Conservation (phyloP, 2,888 invertebrate genomes). For the Muscina levida region DNA sequence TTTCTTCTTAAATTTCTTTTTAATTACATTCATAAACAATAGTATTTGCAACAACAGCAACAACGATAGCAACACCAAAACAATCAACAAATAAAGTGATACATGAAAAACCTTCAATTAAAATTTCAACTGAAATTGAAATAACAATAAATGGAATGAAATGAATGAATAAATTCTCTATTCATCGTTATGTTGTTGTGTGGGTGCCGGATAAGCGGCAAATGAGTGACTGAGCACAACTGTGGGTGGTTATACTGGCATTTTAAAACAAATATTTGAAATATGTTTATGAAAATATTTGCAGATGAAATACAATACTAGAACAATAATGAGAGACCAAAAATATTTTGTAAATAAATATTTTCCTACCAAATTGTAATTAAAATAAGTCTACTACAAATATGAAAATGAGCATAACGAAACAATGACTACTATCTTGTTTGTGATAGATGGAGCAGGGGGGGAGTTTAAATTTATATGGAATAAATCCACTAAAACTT, state of each 20-base stretch:
- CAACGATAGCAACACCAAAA: neutral
- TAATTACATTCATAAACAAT: conserved; percentile 2
- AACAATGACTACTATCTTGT: too few relatives aligned
- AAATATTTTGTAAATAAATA: conserved; percentile 1
- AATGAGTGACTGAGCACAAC: too few relatives aligned
- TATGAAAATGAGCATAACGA: too few relatives aligned
- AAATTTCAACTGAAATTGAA: neutral
- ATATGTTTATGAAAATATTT: neutral
- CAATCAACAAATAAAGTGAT: neutral
- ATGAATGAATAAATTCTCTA: neutral
- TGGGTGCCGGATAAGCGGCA: neutral
- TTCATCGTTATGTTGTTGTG: neutral
- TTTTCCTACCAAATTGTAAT: neutral
- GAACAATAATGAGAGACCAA: neutral
- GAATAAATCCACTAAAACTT: too few relatives aligned
- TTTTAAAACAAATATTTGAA: conserved; percentile 1
- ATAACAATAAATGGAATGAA: neutral
- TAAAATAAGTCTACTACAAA: neutral
- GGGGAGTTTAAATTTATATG: too few relatives aligned
- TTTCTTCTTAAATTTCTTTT: neutral
- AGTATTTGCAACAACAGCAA: too few relatives aligned
- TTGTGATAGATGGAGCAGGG: too few relatives aligned
- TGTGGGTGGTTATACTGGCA: too few relatives aligned
- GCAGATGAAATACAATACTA: neutral
- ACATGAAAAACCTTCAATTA: neutral